Evolutionary conservation across 2,113 vertebrate genomes (phyloP), one percentile per base, ranked within the genome.

Genomic region (Eulacestoma nigropectus): DNA sequence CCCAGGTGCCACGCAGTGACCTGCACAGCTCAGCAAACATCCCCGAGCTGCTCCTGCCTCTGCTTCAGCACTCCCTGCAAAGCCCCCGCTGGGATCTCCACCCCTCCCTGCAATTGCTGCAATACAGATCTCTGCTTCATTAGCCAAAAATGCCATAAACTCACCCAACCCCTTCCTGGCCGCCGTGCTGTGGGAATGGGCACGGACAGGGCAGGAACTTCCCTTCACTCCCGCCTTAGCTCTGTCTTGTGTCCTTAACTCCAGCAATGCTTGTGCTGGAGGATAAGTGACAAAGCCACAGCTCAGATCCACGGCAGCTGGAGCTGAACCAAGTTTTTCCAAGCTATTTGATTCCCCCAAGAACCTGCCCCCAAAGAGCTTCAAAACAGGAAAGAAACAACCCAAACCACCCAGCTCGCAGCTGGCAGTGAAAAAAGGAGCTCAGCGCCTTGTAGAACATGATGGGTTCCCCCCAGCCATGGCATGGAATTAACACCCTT

Each of bases 401-500:
- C 16, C 9, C 55, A 39, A 84, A 64, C 1, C 33, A 39, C 10
- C 4, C 30, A 52, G 27, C 33, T 49, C 4, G 4, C 14, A 25
- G 69, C 53, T 56, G 53, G 30, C 26, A 37, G 49, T 10, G 60
- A 16, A 81, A 67, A 65, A 27, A 37, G 44, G 23, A 84, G 84
- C 46, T 86, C 87, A 56, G 59, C 0, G 0, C 44, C 41, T 49
- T 56, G 33, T 19, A 47, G 19, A 59, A 68, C 59, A 3, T 1
- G 4, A 37, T 11, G 68, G 79, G n/a, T 27, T 90, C 8, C 7
- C 49, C 27, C 3, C 2, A 0, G 30, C 10, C 76, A 64, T 0
- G 3, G 25, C 2, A 3, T 13, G 18, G 49, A 80, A 80, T 49
- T 13, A 67, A 27, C 6, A 14, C 1, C 3, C 30, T 53, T 52